Evolutionary conservation across 2,113 vertebrate genomes (phyloP), one percentile per base, ranked within the genome.

Genomic region (Pachyramphus minor): DNA sequence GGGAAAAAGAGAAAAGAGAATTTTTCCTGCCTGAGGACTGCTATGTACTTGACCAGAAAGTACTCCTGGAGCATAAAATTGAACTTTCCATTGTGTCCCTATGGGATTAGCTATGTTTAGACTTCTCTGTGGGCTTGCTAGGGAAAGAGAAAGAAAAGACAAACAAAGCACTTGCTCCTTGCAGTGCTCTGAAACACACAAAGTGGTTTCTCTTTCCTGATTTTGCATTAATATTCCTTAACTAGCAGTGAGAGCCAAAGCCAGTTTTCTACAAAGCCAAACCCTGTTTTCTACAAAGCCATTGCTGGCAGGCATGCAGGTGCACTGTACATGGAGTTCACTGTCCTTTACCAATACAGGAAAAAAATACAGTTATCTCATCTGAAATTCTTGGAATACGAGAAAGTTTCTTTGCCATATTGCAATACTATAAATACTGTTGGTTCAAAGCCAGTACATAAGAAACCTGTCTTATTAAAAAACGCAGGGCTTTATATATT

Each of bases 81-180:
- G 0, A 97, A 95, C 55, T 96, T 97, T 97, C 93, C 87, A 94
- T 63, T 81, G 80, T 87, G 84, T 93, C 87, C 95, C 96, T 89
- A 24, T 68, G 95, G 96, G 94, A 97, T 95, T 92, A 95, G 79
- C 96, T 96, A 96, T 96, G 92, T 97, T 97, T 97, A 97, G 95
- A 96, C 86, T 94, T 96, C 80, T 94, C 75, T 93, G 75, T 17
- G 35, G 63, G 82, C 77, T 94, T 95, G 82, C 92, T 93, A 90
- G 79, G 90, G 89, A 93, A 96, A 95, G 63, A 93, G 91, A 93
- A 96, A 96, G 91, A 93, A 83, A 93, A 96, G 92, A 91, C 80
- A 96, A 97, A 96, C 87, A 96, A 95, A 90, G 80, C 9, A 31
- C 49, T 93, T 89, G 93, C 73, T 69, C 95, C 72, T 92, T 90